Evolutionary conservation across 2,113 vertebrate species (phyloP), one percentile per base, ranked within the genome.

Genomic region (Cynopterus brachyotis): DNA sequence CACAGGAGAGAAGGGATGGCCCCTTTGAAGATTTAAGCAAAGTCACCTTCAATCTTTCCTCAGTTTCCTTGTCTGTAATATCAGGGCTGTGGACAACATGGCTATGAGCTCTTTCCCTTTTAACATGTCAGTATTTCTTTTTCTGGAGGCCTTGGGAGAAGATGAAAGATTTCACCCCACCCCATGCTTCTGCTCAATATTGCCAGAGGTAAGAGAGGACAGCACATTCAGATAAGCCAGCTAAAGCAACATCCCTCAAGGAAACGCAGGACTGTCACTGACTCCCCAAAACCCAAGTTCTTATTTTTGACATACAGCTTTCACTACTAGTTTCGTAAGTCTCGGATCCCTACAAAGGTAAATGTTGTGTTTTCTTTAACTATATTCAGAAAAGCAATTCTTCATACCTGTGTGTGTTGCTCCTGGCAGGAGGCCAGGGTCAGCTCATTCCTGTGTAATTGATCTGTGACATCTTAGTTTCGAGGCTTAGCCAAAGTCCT

Each of bases 401-500:
- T 87, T 19, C 19, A 1, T 57, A 9, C 73, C 67, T 37, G 35
- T 59, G 35, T 37, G 15, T 8, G 17, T 37, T 47, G 22, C 28
- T 66, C 17, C 59, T 72, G 69, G 59, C 92, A 66, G 73, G 94
- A 90, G 53, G 40, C 73, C 9, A 95, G 69, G 47, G 59, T 72
- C 94, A 92, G 75, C 35, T 92, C 59, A 32, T 47, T 76, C 50
- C 80, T 35, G 72, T 83, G 90, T 89, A 90, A 96, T 40, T 85
- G 89, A 94, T 94, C 81, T 1, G 45, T 15, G 22, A 57, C 76
- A 89, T 89, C 94, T 92, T 42, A 82, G 62, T 82, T 88, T 91
- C 94, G 47, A 93, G 94, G 92, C 95, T 96, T 67, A 95, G n/a
- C 53, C 76, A 88, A 91, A 96, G 94, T 53, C 59, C 40, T 53